Conservation (phyloP, 2,888 invertebrate species). For the Carabus problematicus region DNA sequence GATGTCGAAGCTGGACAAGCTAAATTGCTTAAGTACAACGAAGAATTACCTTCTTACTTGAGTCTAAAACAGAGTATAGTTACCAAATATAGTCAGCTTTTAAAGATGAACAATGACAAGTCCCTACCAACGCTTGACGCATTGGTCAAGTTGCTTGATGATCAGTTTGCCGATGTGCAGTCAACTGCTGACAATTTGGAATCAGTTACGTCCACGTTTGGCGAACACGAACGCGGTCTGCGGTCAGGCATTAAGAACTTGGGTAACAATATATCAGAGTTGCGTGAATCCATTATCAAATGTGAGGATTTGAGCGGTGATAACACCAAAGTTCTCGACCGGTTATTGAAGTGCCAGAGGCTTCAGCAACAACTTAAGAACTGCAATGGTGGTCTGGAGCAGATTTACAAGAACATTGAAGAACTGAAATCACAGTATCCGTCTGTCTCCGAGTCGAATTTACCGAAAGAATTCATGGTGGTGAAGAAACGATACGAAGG, state of each 20-base stretch:
- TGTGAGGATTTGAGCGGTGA: conserved; percentile 91
- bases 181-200: conserved; percentile 78
- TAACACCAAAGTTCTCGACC: conserved; percentile 80
- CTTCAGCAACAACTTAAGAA: conserved; percentile 75
- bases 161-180: conserved; percentile 79
- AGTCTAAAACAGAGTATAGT: conserved; percentile 79
- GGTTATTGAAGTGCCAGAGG: conserved; percentile 76
- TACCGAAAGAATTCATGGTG: conserved; percentile 82
- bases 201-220: conserved; percentile 73
- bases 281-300: conserved; percentile 84
- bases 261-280: conserved; percentile 73
- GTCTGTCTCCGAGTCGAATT: conserved; percentile 76
- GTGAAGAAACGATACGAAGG: conserved; percentile 85
- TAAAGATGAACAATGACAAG: conserved; percentile 75
- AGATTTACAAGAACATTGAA: conserved; percentile 72
- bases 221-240: conserved; percentile 76
- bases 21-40: conserved; percentile 82
- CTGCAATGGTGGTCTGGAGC: conserved; percentile 72
- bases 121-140: conserved; percentile 74
- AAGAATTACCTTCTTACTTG: conserved; percentile 81
- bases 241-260: conserved; percentile 75
- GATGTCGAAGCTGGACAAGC: conserved; percentile 83
- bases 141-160: conserved; percentile 71
- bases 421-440: conserved; percentile 78
- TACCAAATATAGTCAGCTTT: conserved; percentile 80